Evolutionary conservation across 2,797 vertebrate genomes (phyloP), one percentile per base, ranked within the genome.

Genomic region (Pantherophis vulpinus): DNA sequence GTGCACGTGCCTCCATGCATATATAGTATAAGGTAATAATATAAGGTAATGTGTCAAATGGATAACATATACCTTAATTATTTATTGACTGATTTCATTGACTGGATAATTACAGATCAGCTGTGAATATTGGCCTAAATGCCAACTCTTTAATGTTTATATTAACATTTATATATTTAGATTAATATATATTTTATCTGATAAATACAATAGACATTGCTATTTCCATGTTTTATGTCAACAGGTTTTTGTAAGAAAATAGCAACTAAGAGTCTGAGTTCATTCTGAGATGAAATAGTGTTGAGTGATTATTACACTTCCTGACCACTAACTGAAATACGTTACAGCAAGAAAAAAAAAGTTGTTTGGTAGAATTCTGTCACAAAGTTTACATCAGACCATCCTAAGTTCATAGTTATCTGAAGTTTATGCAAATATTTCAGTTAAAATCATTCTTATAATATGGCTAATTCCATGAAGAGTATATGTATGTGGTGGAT

Each of bases 271-370:
- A 93, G 87, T 91, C 59, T 0, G 60, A 89, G 95, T 47, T 47
- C 47, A 47, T 47, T 47, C 47, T 47, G 47, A 47, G 93, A 95
- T 97, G 96, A 96, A 97, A 97, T 58, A 66, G n/a, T 90, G 27
- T 92, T 92, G 86, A 66, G 93, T n/a, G 3, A n/a, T 95, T 96
- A 83, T 58, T 94, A 94, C 95, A 96, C 94, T 96, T 97, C 91
- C 94, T 91, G 10, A 47, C 2, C 3, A 7, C 0, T 32, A 96
- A 94, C 29, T 27, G 95, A 66, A 4, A 56, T 11, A 10, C 6
- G 2, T 87, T 60, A 61, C 5, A 88, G 59, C 13, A 6, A 1
- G 18, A 14, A 25, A 6, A 0, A 20, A 0, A 0, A 51, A 74
- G 9, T 66, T 37, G 29, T 47, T 0, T 0, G 0, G 0, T 8